These are phyloP conservation scores for Anas platyrhynchos DNA, from an alignment of 2,113 vertebrate genomes.

Conservation along the genomic window DNA sequence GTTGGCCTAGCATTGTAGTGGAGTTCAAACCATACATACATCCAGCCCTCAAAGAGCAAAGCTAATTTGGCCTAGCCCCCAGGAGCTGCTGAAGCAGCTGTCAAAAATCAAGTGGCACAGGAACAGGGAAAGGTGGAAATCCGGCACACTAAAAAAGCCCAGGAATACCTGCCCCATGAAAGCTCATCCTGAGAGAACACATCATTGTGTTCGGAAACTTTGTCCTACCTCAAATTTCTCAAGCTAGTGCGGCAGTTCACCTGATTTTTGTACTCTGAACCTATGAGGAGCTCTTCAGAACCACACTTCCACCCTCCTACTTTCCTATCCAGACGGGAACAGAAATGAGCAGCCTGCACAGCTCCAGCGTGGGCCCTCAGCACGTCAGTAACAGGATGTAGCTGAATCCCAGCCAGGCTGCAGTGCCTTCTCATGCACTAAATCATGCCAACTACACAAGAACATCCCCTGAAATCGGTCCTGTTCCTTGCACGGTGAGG, in stretches of 20 bases:
- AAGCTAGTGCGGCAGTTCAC: background rate
- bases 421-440: background rate
- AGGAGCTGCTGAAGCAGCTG: background rate
- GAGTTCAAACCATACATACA: background rate
- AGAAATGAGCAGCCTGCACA: background rate
- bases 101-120: background rate
- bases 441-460: background rate
- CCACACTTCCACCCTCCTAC: background rate
- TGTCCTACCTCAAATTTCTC: background rate
- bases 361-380: rapidly evolving
- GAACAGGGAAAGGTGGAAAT: background rate
- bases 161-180: background rate
- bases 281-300: background rate
- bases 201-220: background rate
- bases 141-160: background rate
- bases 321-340: background rate
- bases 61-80: background rate
- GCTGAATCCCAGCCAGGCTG: rapidly evolving
- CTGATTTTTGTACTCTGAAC: background rate
- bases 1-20: background rate
- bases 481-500: background rate
- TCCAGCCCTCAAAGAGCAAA: background rate
- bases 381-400: background rate
- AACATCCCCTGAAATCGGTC: background rate
- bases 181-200: background rate